Evolutionary conservation across 2,888 invertebrate genomes (phyloP).

Genomic region (Lacanobia wlatinum): DNA sequence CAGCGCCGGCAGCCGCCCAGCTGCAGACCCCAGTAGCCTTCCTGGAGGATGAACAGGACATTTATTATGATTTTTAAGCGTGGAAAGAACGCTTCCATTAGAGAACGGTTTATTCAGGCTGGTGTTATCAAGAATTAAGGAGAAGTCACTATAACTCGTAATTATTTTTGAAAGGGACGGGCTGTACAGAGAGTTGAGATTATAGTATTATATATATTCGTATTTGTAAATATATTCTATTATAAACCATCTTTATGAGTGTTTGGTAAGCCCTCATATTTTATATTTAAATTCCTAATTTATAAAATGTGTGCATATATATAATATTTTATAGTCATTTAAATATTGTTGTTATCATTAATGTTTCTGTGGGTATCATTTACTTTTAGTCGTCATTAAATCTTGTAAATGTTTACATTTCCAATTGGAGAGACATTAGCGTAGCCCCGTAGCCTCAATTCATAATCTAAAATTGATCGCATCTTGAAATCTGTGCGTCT

Average conservation of each 20-base stretch:
- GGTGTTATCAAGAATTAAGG: no score
- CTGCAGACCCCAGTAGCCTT: slow-evolving; percentile 95
- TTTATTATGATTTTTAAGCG: background rate
- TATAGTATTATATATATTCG: no score
- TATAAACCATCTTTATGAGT: background rate
- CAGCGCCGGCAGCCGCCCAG: slow-evolving; percentile 96
- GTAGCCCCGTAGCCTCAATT: slow-evolving; percentile 45
- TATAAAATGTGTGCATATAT: background rate
- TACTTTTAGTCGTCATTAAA: background rate
- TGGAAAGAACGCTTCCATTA: no score
- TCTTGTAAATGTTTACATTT: slow-evolving; percentile 16
- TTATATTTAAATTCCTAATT: background rate
- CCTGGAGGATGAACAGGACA: slow-evolving; percentile 76
- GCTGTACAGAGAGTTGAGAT: no score
- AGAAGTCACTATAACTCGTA: no score
- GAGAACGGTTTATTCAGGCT: no score
- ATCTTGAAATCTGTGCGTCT: slow-evolving; percentile 52
- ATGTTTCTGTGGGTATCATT: background rate
- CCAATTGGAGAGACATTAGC: slow-evolving; percentile 21
- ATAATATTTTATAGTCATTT: background rate
- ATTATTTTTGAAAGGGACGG: no score
- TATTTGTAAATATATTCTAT: no score
- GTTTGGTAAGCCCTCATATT: background rate
- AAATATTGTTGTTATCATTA: background rate
- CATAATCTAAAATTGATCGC: slow-evolving; percentile 51